Evolutionary conservation across 1,140 invertebrate species (phyloP), one percentile per base, ranked within the genome.

Genomic region (Oppia nitens): DNA sequence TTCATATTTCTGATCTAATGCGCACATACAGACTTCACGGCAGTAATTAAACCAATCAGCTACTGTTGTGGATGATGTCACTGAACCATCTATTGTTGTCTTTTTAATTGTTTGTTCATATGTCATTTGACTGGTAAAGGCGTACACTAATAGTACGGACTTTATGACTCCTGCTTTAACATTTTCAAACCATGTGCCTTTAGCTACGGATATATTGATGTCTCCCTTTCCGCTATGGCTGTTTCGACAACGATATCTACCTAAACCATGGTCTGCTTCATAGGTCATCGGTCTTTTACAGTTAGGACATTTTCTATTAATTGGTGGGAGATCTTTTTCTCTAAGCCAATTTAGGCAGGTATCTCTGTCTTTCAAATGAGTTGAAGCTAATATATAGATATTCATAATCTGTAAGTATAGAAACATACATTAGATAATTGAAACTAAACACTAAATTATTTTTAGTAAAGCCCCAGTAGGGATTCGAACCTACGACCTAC

Each of bases 121-220:
- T 40, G 32, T 6, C 32, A 6, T 9, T 40, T 40, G 6, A 17
- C 32, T 40, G 6, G 17, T 40, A 17, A 40, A 40, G 32, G 6
- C 17, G 17, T 40, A 40, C 17, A 40, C 17, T 17, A 40, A 17
- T 9, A 40, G 6, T 17, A 40, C 32, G 6, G 17, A 6, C 17
- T 40, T 40, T 9, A 40, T 40, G 32, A 17, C 6, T 9, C 17
- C 17, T 6, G 17, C 6, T 11, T 49, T 17, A 27, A 45, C 49
- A 45, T 57, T 47, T 21, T 57, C 55, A 50, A 57, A 57, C 23
- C 47, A 57, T 17, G 55, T 48, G 17, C 55, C 47, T 25, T 49
- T 57, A 49, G 45, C 49, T 28, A 57, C 49, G 17, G 55, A 57
- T 21, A 24, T 9, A 28, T 55, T 55, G 14, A 55, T 55, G 17